phyloP scores from a whole-genome alignment of 2,888 invertebrate genomes.

The Parascotia fuliginaria region DNA sequence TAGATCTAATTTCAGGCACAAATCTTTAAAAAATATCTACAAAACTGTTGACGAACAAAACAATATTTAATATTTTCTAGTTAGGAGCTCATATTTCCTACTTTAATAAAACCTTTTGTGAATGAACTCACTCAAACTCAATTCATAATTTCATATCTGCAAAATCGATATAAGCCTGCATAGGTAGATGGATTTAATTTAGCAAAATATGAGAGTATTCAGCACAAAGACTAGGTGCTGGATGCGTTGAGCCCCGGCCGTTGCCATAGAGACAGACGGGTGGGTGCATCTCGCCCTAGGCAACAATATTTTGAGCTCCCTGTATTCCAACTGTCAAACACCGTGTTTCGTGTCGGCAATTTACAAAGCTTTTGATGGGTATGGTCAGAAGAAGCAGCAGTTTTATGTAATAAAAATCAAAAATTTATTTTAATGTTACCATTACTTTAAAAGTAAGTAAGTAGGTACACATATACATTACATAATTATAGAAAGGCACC shows the following conservation, averaged over 20 bases:
- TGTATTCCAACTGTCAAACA: slow-evolving; percentile 7
- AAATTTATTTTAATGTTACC: too few relatives aligned
- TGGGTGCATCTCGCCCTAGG: slow-evolving; percentile 7
- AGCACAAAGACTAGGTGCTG: slow-evolving; percentile 2
- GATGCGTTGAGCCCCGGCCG: slow-evolving; percentile 6
- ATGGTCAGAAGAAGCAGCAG: neutral
- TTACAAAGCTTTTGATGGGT: slow-evolving; percentile 1
- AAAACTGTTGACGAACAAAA: too few relatives aligned
- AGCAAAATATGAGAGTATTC: slow-evolving; percentile 1
- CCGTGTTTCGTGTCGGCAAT: neutral
- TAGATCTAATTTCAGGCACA: too few relatives aligned
- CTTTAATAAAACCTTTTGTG: neutral
- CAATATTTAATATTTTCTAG: too few relatives aligned
- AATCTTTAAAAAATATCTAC: too few relatives aligned
- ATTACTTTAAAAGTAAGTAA: too few relatives aligned
- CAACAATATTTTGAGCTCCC: slow-evolving; percentile 5
- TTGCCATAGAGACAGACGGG: slow-evolving; percentile 7
- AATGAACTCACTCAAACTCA: neutral
- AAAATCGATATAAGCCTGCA: neutral
- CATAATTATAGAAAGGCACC: too few relatives aligned
- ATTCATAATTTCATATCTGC: neutral
- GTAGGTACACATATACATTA: too few relatives aligned
- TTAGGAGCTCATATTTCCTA: too few relatives aligned
- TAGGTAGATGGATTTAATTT: slow-evolving; percentile 6
- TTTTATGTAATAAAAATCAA: too few relatives aligned